These are phyloP conservation scores for Cephus pulcher DNA, from an alignment of 2,888 invertebrate species.

Conservation along the genomic window DNA sequence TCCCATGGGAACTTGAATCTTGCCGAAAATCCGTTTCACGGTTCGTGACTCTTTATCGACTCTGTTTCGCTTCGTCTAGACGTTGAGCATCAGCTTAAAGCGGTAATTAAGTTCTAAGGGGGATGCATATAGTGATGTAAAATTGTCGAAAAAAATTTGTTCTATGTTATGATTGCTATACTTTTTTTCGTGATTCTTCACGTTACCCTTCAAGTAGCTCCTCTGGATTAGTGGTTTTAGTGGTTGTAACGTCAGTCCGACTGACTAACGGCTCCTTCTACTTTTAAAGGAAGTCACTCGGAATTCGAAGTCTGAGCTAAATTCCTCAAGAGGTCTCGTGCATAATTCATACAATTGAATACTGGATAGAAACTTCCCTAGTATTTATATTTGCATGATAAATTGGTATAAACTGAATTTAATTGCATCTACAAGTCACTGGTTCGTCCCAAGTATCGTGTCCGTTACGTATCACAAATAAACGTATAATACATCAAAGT, in stretches of 20 bases:
- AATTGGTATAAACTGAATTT: neutral
- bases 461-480: neutral
- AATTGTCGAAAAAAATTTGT: too few species aligned
- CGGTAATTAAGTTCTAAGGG: neutral
- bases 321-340: neutral
- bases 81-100: neutral
- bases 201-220: neutral
- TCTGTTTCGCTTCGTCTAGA: neutral
- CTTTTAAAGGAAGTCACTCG: neutral
- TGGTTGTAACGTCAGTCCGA: neutral
- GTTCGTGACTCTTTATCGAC: neutral
- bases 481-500: neutral
- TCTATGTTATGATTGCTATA: neutral
- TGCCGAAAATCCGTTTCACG: neutral
- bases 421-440: neutral
- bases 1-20: neutral
- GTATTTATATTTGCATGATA: neutral
- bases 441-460: neutral
- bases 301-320: neutral
- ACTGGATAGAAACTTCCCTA: neutral
- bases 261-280: neutral
- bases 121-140: too few species aligned
- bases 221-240: neutral
- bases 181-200: neutral
- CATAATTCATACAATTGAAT: neutral